A percentile compares a stretch with the other conserved stretches of the same genome.
phyloP scores from a whole-genome alignment of 2,888 invertebrate genomes.

The Orgyia antiqua region DNA sequence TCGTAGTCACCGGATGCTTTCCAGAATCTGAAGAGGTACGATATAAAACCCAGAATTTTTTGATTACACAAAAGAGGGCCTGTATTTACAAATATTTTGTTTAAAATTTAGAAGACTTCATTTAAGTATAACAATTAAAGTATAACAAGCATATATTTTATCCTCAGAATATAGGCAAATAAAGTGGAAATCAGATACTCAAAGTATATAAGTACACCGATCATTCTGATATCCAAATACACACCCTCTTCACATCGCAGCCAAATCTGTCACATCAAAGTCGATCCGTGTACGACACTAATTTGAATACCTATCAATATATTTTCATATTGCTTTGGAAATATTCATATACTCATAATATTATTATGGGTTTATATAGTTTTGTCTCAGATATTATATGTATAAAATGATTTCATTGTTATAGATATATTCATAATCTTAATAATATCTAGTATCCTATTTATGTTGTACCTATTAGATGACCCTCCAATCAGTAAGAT shows the following conservation, averaged over 20 bases:
- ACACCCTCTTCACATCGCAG: constrained; percentile 36
- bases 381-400: no score
- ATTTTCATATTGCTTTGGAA: constrained; percentile 1
- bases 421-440: no score
- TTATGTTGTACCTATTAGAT: no score
- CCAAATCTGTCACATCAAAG: constrained; percentile 39
- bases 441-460: no score
- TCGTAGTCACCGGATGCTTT: constrained; percentile 36
- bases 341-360: no score
- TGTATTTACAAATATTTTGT: no score
- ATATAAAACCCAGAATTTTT: constrained; percentile 33
- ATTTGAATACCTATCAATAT: constrained; percentile 34
- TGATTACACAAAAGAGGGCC: constrained; percentile 21
- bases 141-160: constrained; percentile 8
- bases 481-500: no score
- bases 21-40: constrained; percentile 44
- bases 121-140: constrained; percentile 14
- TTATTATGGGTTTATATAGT: no score
- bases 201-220: constrained; percentile 33
- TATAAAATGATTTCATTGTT: no score
- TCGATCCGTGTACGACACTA: constrained; percentile 33
- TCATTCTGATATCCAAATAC: constrained; percentile 37
- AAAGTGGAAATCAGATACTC: constrained; percentile 39
- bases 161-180: no score
- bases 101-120: constrained; percentile 18